phyloP scores from a whole-genome alignment of 2,113 vertebrate genomes.

The Bubo blakistoni region DNA sequence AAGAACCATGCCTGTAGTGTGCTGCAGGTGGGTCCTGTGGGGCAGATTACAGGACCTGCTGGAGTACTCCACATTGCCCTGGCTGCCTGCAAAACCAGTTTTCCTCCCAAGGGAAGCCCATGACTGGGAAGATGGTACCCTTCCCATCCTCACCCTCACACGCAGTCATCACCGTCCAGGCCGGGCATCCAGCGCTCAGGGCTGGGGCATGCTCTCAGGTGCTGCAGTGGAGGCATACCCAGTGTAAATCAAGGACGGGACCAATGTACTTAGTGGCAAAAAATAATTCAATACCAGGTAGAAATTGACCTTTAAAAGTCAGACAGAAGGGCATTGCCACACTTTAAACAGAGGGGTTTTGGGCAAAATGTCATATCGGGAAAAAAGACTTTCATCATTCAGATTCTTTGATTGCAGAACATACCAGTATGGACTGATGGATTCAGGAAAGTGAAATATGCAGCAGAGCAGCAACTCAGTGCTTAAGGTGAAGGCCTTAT shows the following conservation, averaged over 20 bases:
- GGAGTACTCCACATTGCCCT: not conserved
- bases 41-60: not conserved
- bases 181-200: accelerated
- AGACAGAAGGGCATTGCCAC: not conserved
- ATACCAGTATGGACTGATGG: not conserved
- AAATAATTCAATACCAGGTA: not conserved
- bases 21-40: not conserved
- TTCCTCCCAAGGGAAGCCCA: not conserved
- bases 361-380: not conserved
- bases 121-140: not conserved
- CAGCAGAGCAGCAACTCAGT: not conserved
- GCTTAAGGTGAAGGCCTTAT: not conserved
- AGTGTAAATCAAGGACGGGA: not conserved
- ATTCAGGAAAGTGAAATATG: not conserved
- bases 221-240: not conserved
- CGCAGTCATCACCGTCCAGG: not conserved
- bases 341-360: not conserved
- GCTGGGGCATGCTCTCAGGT: not conserved
- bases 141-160: not conserved
- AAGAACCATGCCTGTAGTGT: not conserved
- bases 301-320: conserved; percentile 18
- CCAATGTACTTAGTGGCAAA: not conserved
- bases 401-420: not conserved
- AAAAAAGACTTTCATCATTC: not conserved
- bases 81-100: not conserved